These are phyloP conservation scores for Pomatorhinus ruficollis DNA, from an alignment of 2,113 vertebrate species.

Conservation along the genomic window DNA sequence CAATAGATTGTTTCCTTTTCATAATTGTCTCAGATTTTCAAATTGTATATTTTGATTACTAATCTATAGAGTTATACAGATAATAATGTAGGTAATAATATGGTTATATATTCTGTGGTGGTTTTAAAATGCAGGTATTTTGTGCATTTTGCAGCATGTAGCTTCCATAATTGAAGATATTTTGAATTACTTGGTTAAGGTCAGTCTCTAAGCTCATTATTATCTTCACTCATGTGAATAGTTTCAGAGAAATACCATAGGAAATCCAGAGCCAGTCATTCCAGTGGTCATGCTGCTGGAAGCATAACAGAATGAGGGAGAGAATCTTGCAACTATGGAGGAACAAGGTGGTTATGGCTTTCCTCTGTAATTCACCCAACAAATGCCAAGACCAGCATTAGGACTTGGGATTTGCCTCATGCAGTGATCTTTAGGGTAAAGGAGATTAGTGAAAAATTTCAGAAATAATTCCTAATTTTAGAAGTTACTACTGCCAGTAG, in stretches of 20 bases:
- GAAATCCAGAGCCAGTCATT: not conserved
- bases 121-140: not conserved
- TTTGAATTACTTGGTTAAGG: not conserved
- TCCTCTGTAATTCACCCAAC: not conserved
- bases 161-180: not conserved
- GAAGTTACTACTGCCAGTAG: not conserved
- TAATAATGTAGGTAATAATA: not conserved
- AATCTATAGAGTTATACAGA: not conserved
- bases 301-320: not conserved
- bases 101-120: not conserved
- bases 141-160: not conserved
- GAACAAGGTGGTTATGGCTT: not conserved
- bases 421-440: not conserved
- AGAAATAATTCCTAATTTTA: constrained; percentile 12
- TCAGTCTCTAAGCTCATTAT: not conserved
- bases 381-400: not conserved
- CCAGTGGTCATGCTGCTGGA: not conserved
- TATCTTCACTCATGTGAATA: not conserved
- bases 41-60: not conserved
- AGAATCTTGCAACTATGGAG: not conserved
- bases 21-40: not conserved
- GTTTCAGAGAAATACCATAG: not conserved
- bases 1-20: not conserved
- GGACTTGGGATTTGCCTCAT: not conserved
- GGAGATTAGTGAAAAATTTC: not conserved